These are phyloP conservation scores for Lingula anatina DNA, from an alignment of 2,888 invertebrate species.

Conservation along the genomic window DNA sequence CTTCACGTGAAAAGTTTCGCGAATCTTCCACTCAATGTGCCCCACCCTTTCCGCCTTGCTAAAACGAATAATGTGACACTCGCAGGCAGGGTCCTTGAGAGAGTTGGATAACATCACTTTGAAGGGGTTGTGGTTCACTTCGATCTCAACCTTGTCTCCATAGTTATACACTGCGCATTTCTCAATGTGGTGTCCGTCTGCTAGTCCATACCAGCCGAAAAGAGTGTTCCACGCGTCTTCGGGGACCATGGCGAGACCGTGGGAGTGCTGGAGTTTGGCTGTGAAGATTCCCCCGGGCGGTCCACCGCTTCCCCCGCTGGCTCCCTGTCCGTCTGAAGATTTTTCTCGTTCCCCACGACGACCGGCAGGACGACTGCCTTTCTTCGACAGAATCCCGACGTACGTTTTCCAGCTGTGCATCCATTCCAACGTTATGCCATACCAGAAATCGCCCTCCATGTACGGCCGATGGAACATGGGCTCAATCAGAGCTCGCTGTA, in stretches of 20 bases:
- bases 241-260: constrained; percentile 38
- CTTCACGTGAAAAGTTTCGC: constrained; percentile 28
- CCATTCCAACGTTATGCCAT: constrained; percentile 41
- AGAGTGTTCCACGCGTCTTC: constrained; percentile 40
- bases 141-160: constrained; percentile 36
- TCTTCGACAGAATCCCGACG: constrained; percentile 27
- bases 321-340: no score
- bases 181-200: constrained; percentile 38
- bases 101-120: constrained; percentile 33
- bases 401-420: constrained; percentile 38
- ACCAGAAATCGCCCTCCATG: constrained; percentile 43
- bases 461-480: constrained; percentile 25
- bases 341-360: no score
- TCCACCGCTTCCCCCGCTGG: no score
- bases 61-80: constrained; percentile 18
- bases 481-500: no score
- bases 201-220: constrained; percentile 38
- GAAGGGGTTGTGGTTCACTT: constrained; percentile 40
- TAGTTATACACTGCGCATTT: constrained; percentile 41
- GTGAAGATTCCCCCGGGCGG: constrained; percentile 39
- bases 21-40: constrained; percentile 36
- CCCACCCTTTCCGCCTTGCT: constrained; percentile 45
- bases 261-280: constrained; percentile 33
- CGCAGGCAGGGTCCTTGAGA: constrained; percentile 15
- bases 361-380: no score